These are phyloP conservation scores for Neotragus moschatus DNA, from an alignment of 2,113 vertebrate species.

Conservation along the genomic window DNA sequence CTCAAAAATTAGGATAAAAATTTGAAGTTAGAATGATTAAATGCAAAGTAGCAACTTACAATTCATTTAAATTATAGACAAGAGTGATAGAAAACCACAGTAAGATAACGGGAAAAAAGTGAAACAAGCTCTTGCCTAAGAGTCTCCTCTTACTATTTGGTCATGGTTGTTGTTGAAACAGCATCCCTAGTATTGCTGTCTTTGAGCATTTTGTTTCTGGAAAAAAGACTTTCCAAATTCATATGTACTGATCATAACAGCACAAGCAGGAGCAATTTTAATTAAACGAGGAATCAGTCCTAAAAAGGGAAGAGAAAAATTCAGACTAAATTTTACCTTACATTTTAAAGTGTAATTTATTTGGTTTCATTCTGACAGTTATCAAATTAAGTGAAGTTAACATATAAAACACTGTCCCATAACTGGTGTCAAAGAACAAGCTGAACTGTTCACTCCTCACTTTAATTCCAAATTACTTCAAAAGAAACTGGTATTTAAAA, in stretches of 20 bases:
- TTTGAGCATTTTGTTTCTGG: slow-evolving; percentile 81
- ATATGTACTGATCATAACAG: slow-evolving; percentile 94
- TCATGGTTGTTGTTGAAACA: not conserved
- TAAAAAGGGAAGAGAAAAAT: slow-evolving; percentile 67
- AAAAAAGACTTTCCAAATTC: slow-evolving; percentile 93
- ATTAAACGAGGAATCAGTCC: slow-evolving; percentile 88
- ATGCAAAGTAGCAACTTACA: slow-evolving; percentile 34
- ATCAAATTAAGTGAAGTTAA: not conserved
- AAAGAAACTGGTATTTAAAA: not conserved
- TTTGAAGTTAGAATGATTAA: slow-evolving; percentile 33
- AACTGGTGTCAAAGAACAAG: not conserved
- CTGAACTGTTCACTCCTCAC: not conserved
- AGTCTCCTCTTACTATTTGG: not conserved
- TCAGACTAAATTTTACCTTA: not conserved
- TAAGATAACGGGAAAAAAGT: slow-evolving; percentile 9
- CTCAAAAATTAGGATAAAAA: slow-evolving; percentile 15
- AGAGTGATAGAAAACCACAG: slow-evolving; percentile 6
- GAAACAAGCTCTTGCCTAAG: not conserved
- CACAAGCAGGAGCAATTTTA: slow-evolving; percentile 94
- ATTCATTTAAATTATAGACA: not conserved
- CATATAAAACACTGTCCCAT: not conserved
- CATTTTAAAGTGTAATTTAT: not conserved
- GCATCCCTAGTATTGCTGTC: slow-evolving; percentile 11
- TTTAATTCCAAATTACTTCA: not conserved
- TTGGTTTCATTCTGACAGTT: not conserved